A percentile compares a stretch with the other conserved stretches of the same genome.
Evolutionary conservation across 2,113 vertebrate genomes (phyloP).

Genomic region (Phylloscopus whistleri): DNA sequence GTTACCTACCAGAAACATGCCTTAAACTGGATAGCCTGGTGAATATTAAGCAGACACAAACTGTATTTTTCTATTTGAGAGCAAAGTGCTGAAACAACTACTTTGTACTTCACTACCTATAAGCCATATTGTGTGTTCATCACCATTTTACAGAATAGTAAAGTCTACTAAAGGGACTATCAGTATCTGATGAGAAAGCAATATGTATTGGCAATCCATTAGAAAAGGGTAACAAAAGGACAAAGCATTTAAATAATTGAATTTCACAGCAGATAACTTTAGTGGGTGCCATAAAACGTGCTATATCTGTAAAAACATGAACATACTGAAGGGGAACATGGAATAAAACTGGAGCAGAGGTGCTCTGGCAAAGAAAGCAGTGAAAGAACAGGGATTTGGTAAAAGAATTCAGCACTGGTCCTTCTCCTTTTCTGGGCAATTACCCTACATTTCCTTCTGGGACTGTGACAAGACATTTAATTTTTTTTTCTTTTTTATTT

Average conservation of each 20-base stretch:
- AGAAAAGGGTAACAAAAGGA: constrained; percentile 64
- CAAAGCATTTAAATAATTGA: constrained; percentile 48
- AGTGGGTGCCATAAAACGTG: constrained; percentile 44
- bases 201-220: constrained; percentile 53
- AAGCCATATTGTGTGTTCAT: constrained; percentile 16
- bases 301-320: constrained; percentile 52
- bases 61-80: background rate
- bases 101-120: constrained; percentile 30
- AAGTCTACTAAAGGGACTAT: constrained; percentile 53
- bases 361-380: constrained; percentile 37
- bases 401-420: constrained; percentile 23
- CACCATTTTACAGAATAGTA: constrained; percentile 6
- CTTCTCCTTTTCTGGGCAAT: background rate
- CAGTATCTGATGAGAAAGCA: constrained; percentile 64
- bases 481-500: background rate
- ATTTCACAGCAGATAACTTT: constrained; percentile 54
- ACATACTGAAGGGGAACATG: background rate
- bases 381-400: constrained; percentile 25
- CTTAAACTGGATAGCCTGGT: background rate
- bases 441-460: background rate
- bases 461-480: background rate
- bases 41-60: background rate
- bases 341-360: constrained; percentile 50
- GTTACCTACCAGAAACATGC: background rate
- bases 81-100: constrained; percentile 48